Conservation (phyloP, 2,797 vertebrate species). For the Austrolebias charrua region DNA sequence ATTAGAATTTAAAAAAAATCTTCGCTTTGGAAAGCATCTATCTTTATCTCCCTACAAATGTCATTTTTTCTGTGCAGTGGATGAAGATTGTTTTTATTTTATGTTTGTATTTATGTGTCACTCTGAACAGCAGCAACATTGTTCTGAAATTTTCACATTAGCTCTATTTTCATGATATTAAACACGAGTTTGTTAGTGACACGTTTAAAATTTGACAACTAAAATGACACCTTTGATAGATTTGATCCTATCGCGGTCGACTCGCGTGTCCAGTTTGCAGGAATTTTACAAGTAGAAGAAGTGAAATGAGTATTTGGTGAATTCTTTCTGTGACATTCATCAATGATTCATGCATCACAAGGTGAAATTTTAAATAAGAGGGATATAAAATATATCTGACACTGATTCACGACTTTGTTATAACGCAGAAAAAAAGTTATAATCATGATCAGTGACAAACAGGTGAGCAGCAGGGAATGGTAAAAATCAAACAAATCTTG, state of each 20-base stretch:
- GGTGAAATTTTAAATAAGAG: constrained; percentile 43
- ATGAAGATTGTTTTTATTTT: too few relatives aligned
- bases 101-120: too few relatives aligned
- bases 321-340: constrained; percentile 52
- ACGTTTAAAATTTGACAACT: too few relatives aligned
- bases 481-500: constrained; percentile 26
- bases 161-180: not conserved
- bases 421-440: constrained; percentile 11
- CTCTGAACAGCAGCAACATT: too few relatives aligned
- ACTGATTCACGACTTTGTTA: constrained; percentile 44
- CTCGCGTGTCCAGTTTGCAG: constrained; percentile 34
- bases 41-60: too few relatives aligned
- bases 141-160: not conserved
- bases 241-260: constrained; percentile 25
- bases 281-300: constrained; percentile 22
- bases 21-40: too few relatives aligned
- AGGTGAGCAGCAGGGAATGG: constrained; percentile 26
- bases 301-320: constrained; percentile 28
- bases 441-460: constrained; percentile 16
- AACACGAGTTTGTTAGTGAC: not conserved
- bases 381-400: constrained; percentile 27
- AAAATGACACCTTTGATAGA: not conserved
- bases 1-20: too few relatives aligned
- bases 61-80: too few relatives aligned
- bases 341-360: constrained; percentile 57